phyloP scores from a whole-genome alignment of 1,140 invertebrate species.

The Aphelenchoides besseyi region DNA sequence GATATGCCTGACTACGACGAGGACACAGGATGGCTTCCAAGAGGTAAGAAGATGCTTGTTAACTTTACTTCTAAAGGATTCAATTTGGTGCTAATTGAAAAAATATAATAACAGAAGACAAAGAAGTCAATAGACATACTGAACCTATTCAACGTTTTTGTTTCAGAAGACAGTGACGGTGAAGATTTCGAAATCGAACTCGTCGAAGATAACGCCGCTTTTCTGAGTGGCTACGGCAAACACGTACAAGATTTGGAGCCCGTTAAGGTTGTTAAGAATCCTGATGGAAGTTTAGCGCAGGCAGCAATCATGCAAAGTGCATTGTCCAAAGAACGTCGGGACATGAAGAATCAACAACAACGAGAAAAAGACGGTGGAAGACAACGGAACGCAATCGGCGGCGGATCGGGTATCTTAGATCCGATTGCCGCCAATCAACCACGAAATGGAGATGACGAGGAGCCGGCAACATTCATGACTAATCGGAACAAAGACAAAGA shows the following conservation, averaged over 20 bases:
- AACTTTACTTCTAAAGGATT: constrained; percentile 43
- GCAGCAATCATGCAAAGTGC: constrained; percentile 99
- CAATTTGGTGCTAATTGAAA: too few relatives aligned
- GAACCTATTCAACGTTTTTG: constrained; percentile 65
- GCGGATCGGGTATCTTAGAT: constrained; percentile 80
- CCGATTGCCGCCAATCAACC: constrained; percentile 68
- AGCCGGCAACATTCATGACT: constrained; percentile 19
- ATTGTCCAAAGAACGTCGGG: constrained; percentile 86
- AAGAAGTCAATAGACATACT: too few relatives aligned
- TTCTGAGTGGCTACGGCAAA: constrained; percentile 73
- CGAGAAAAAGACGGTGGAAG: constrained; percentile 74
- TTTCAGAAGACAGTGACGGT: constrained; percentile 73
- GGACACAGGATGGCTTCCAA: constrained; percentile 65
- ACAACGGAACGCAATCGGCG: constrained; percentile 63
- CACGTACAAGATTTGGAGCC: constrained; percentile 83
- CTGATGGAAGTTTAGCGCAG: constrained; percentile 90
- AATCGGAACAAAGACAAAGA: constrained; percentile 66
- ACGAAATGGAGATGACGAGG: constrained; percentile 46
- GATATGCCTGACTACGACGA: constrained; percentile 68
- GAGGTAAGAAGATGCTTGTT: constrained; percentile 64
- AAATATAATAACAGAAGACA: too few relatives aligned
- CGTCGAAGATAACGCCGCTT: constrained; percentile 95
- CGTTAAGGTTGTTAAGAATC: constrained; percentile 95
- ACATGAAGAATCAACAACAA: constrained; percentile 65
- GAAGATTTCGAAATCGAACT: constrained; percentile 98